A percentile compares a stretch with the other conserved stretches of the same genome.
These are phyloP conservation scores for Brenthis daphne DNA, from an alignment of 2,888 invertebrate genomes.

Conservation along the genomic window DNA sequence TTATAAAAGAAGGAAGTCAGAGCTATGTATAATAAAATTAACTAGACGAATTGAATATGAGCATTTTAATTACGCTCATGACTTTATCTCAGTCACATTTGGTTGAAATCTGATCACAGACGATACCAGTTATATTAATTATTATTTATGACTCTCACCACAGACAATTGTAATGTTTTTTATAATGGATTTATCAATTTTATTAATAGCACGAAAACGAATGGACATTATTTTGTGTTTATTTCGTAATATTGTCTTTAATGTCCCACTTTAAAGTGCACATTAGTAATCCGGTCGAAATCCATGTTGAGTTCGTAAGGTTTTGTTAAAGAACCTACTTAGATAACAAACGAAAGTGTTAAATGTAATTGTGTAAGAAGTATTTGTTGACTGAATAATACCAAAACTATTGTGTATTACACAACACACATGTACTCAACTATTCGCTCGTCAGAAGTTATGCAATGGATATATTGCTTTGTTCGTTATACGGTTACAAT, in stretches of 20 bases:
- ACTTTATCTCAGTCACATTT: too few species aligned
- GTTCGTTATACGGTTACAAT: constrained; percentile 22
- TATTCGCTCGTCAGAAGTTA: constrained; percentile 24
- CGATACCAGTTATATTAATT: neutral
- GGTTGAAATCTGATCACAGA: too few species aligned
- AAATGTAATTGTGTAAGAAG: constrained; percentile 62
- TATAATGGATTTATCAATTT: neutral
- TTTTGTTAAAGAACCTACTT: constrained; percentile 59
- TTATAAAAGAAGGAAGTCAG: too few species aligned
- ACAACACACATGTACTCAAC: constrained; percentile 14
- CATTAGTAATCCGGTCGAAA: constrained; percentile 49
- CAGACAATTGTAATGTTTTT: constrained; percentile 9
- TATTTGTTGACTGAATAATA: constrained; percentile 55
- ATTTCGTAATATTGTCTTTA: constrained; percentile 10
- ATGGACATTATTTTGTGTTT: neutral
- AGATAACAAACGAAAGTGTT: constrained; percentile 71
- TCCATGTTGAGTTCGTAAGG: constrained; percentile 56
- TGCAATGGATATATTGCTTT: constrained; percentile 24
- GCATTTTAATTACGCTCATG: too few species aligned
- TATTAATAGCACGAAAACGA: constrained; percentile 8
- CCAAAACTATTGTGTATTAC: constrained; percentile 50
- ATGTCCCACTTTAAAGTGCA: constrained; percentile 32
- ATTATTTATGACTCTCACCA: neutral
- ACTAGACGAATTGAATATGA: too few species aligned
- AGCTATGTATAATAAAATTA: too few species aligned